A percentile compares a stretch with the other conserved stretches of the same genome.
These are phyloP conservation scores for Amphilophus citrinellus DNA, from an alignment of 2,113 vertebrate genomes.

Conservation along the genomic window DNA sequence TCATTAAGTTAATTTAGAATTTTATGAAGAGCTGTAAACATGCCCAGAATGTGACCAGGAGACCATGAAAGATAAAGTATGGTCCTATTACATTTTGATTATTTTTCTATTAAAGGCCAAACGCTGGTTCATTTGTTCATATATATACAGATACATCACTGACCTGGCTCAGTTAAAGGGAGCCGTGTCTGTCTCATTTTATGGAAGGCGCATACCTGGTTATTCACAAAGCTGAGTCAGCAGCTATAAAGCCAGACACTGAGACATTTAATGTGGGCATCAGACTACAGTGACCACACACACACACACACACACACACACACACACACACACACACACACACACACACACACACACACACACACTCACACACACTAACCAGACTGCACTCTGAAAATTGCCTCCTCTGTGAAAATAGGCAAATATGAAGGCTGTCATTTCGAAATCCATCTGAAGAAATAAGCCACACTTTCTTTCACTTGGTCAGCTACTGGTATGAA, in stretches of 20 bases:
- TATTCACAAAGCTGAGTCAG: slow-evolving; percentile 50
- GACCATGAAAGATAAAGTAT: not conserved
- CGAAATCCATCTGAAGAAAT: slow-evolving; percentile 28
- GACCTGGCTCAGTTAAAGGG: not conserved
- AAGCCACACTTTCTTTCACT: slow-evolving; percentile 13
- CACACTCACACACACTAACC: not conserved
- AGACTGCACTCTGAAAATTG: slow-evolving; percentile 29
- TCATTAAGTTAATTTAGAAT: not conserved
- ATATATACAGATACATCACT: not conserved
- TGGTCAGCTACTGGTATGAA: not conserved
- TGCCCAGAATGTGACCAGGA: not conserved
- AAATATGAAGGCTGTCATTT: slow-evolving; percentile 42
- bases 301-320: not conserved
- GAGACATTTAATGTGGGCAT: slow-evolving; percentile 45
- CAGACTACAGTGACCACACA: slow-evolving; percentile 26
- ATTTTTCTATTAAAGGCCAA: slow-evolving; percentile 5
- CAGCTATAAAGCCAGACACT: slow-evolving; percentile 45
- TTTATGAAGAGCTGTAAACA: slow-evolving; percentile 17
- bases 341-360: not conserved
- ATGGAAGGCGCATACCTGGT: slow-evolving; percentile 20
- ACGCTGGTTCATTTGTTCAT: slow-evolving; percentile 14
- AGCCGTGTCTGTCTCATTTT: slow-evolving; percentile 18
- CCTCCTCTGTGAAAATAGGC: slow-evolving; percentile 33
- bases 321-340: not conserved
- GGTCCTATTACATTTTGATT: slow-evolving; percentile 13